A percentile compares a stretch with the other conserved stretches of the same genome.
These are phyloP conservation scores for Aspidiotus destructor DNA, from an alignment of 2,888 invertebrate species.

Conservation along the genomic window DNA sequence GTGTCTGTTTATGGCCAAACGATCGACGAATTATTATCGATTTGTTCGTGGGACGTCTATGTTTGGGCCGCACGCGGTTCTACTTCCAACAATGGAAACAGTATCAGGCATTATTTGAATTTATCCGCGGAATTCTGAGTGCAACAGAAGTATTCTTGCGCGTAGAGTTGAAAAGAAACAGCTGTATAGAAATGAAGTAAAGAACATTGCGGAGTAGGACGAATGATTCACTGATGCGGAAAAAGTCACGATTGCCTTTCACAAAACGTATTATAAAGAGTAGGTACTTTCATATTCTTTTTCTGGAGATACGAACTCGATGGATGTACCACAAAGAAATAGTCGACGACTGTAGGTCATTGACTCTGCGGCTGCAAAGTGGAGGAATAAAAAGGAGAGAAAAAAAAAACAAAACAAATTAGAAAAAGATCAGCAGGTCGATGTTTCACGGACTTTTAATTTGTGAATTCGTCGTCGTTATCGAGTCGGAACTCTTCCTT, in stretches of 20 bases:
- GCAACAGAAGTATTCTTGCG: not conserved
- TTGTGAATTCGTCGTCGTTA: no score
- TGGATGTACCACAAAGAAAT: slow-evolving; percentile 12
- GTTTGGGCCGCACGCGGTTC: not conserved
- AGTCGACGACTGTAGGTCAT: slow-evolving; percentile 8
- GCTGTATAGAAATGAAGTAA: slow-evolving; percentile 1
- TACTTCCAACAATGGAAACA: slow-evolving; percentile 10
- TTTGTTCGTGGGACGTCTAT: slow-evolving; percentile 12
- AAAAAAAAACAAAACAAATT: not conserved
- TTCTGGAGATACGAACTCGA: slow-evolving; percentile 2
- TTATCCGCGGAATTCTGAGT: not conserved
- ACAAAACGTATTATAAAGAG: slow-evolving; percentile 19
- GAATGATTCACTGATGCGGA: slow-evolving; percentile 26
- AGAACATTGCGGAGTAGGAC: slow-evolving; percentile 10
- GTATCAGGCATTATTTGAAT: not conserved
- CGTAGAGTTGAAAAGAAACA: not conserved
- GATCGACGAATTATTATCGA: slow-evolving; percentile 4
- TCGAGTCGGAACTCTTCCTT: no score
- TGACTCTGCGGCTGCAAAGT: slow-evolving; percentile 3
- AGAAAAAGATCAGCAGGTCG: no score
- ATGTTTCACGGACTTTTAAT: no score
- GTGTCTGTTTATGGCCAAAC: not conserved
- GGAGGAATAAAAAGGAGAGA: not conserved
- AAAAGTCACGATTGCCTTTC: slow-evolving; percentile 31
- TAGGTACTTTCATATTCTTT: slow-evolving; percentile 28